Percentiles rank a stretch among this genome's conserved stretches.
Conservation (phyloP, 2,113 vertebrate genomes). For the Odocoileus hemionus region DNA sequence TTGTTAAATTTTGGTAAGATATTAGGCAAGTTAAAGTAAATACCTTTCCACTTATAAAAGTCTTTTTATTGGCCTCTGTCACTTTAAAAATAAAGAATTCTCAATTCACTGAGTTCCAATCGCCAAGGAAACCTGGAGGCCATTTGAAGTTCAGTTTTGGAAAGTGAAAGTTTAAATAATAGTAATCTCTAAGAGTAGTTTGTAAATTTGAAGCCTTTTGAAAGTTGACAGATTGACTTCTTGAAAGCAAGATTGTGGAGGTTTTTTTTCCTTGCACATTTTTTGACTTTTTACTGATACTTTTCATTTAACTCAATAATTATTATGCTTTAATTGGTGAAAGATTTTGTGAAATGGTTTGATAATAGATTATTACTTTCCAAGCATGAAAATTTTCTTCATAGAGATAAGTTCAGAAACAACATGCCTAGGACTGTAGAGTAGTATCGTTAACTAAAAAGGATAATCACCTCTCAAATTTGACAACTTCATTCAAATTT, state of each 20-base stretch:
- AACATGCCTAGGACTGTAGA: background rate
- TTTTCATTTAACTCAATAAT: background rate
- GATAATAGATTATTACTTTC: background rate
- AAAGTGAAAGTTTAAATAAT: background rate
- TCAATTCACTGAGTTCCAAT: background rate
- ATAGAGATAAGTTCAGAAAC: background rate
- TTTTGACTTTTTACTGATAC: background rate
- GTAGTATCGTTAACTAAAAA: background rate
- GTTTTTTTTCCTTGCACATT: slow-evolving; percentile 6
- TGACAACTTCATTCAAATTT: background rate
- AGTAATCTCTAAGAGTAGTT: background rate
- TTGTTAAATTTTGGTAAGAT: background rate
- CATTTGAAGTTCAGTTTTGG: background rate
- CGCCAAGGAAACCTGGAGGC: background rate
- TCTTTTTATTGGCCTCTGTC: background rate
- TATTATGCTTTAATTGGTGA: background rate
- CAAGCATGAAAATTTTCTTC: background rate
- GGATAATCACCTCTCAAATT: background rate
- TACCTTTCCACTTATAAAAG: background rate
- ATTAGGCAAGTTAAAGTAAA: background rate
- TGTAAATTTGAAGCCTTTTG: background rate
- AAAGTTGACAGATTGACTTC: background rate
- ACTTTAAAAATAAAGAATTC: background rate
- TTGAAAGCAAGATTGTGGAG: background rate
- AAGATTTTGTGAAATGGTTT: slow-evolving; percentile 14